phyloP scores from a whole-genome alignment of 2,888 invertebrate genomes.

The Chloromyia formosa region DNA sequence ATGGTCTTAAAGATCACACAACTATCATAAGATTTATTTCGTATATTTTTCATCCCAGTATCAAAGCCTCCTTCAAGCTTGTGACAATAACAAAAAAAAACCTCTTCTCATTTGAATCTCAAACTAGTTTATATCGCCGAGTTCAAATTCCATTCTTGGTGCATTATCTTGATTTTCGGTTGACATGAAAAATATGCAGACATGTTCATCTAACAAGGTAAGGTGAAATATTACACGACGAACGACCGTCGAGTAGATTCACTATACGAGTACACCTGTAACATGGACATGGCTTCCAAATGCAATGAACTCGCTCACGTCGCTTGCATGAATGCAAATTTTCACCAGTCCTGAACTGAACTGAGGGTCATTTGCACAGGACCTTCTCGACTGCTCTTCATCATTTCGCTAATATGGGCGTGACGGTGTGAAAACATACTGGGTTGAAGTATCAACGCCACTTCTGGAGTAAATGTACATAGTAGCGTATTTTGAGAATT shows the following conservation, averaged over 20 bases:
- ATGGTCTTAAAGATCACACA: too few relatives aligned
- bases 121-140: background rate
- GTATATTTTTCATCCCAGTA: too few relatives aligned
- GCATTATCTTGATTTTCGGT: constrained; percentile 13
- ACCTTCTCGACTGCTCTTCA: background rate
- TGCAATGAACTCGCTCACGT: background rate
- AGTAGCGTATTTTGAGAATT: too few relatives aligned
- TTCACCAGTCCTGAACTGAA: background rate
- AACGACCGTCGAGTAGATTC: background rate
- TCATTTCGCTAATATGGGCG: background rate
- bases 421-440: background rate
- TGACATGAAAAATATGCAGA: constrained; percentile 24
- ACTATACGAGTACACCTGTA: constrained; percentile 28
- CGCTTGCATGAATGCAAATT: constrained; percentile 22
- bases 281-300: background rate
- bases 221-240: constrained; percentile 10
- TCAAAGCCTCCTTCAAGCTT: too few relatives aligned
- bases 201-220: constrained; percentile 27
- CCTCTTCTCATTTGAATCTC: background rate
- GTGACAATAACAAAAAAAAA: background rate
- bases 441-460: too few relatives aligned
- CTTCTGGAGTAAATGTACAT: too few relatives aligned
- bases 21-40: too few relatives aligned
- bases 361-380: background rate
- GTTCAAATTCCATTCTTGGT: background rate